Evolutionary conservation across 2,888 invertebrate genomes (phyloP).

Genomic region (Ommatoiulus sabulosus): DNA sequence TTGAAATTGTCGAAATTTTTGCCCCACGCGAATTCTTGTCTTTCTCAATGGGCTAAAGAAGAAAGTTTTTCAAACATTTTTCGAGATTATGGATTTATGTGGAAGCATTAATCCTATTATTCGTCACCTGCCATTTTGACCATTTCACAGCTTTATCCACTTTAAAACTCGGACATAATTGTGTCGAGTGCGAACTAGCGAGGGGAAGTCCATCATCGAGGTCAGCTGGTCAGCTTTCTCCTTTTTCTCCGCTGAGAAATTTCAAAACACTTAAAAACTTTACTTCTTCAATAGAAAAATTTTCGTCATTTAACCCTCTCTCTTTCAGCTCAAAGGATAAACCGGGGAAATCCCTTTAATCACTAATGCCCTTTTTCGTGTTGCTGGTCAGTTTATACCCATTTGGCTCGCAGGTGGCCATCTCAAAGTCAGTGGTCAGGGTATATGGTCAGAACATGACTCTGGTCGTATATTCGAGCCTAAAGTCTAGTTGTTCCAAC

Average conservation of each 20-base stretch:
- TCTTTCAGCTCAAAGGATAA: no score
- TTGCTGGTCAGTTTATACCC: neutral
- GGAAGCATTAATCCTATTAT: conserved; percentile 8
- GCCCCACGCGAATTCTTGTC: no score
- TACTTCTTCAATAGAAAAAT: neutral
- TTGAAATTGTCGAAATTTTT: no score
- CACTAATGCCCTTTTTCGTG: neutral
- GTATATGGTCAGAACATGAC: no score
- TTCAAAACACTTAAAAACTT: conserved; percentile 32
- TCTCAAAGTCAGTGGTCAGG: no score
- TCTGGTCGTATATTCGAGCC: no score
- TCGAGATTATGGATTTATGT: neutral
- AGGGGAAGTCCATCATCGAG: neutral
- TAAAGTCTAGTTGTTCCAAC: no score
- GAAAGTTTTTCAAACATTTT: conserved; percentile 2
- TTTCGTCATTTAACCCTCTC: neutral
- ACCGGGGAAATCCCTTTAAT: no score
- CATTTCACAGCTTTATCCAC: neutral
- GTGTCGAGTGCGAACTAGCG: neutral
- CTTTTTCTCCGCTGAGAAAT: neutral
- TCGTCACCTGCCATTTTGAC: conserved; percentile 3
- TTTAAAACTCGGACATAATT: conserved; percentile 10
- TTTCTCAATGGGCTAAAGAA: no score
- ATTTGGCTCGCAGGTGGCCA: conserved; percentile 21
- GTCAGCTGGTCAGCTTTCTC: neutral